Conservation (phyloP, 2,797 vertebrate species). For the Chromis chromis region DNA sequence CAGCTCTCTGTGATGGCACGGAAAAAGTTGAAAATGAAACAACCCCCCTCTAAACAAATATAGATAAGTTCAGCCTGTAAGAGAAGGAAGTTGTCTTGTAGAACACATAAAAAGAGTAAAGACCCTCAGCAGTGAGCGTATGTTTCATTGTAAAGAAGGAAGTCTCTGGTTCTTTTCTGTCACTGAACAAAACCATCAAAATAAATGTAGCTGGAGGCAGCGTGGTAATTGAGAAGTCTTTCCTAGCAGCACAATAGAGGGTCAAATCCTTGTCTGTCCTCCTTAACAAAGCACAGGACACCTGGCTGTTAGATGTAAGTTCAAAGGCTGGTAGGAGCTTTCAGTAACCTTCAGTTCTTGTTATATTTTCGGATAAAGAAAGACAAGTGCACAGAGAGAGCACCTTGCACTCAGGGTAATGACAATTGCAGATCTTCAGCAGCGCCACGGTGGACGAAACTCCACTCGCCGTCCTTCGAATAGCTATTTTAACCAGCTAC, state of each 20-base stretch:
- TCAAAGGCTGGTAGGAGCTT: conserved; percentile 69
- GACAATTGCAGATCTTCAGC: conserved; percentile 64
- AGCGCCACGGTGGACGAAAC: conserved; percentile 49
- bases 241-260: conserved; percentile 74
- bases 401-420: conserved; percentile 75
- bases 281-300: conserved; percentile 70
- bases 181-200: conserved; percentile 62
- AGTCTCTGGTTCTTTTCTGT: conserved; percentile 53
- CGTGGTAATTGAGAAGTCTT: conserved; percentile 64
- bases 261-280: conserved; percentile 65
- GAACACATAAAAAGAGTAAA: conserved; percentile 39
- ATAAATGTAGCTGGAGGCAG: conserved; percentile 66
- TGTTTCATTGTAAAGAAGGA: conserved; percentile 50
- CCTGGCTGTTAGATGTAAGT: conserved; percentile 74
- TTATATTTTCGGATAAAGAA: conserved; percentile 47
- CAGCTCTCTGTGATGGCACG: conserved; percentile 32
- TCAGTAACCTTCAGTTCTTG: conserved; percentile 56
- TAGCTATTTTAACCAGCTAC: conserved; percentile 57
- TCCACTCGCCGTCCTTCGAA: conserved; percentile 52
- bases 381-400: conserved; percentile 67
- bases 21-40: conserved; percentile 52
- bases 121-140: conserved; percentile 5
- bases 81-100: conserved; percentile 58
- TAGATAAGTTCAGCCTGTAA: conserved; percentile 46
- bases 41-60: conserved; percentile 54